These are phyloP conservation scores for Heliothis subflexa DNA, from an alignment of 1,140 invertebrate genomes.

Conservation along the genomic window DNA sequence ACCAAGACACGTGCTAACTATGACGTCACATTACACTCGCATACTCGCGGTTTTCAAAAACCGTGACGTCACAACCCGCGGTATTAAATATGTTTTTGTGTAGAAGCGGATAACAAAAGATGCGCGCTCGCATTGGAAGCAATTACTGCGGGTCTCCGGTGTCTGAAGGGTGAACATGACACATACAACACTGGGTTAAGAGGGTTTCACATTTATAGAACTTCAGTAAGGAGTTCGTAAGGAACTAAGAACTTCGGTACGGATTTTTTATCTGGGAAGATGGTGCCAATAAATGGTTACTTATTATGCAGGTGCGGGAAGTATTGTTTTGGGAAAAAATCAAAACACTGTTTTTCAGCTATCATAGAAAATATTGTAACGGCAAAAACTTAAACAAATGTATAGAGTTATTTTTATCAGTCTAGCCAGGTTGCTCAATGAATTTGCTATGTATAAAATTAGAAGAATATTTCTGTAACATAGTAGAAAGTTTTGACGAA, in stretches of 20 bases:
- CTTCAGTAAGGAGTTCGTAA: neutral
- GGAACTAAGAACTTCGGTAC: too few relatives aligned
- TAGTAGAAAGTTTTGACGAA: too few relatives aligned
- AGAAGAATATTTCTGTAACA: too few relatives aligned
- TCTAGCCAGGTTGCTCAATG: too few relatives aligned
- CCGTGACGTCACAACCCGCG: conserved; percentile 1
- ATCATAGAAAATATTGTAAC: too few relatives aligned
- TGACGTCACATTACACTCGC: neutral
- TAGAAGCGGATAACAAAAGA: conserved; percentile 59
- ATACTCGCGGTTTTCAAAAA: neutral
- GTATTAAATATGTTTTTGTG: conserved; percentile 45
- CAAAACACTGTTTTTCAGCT: too few relatives aligned
- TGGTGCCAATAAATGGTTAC: neutral
- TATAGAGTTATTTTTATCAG: too few relatives aligned
- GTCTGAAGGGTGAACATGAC: conserved; percentile 61
- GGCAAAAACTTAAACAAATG: too few relatives aligned
- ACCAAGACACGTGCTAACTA: too few relatives aligned
- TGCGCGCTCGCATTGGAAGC: conserved; percentile 62
- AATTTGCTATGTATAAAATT: too few relatives aligned
- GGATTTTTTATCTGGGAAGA: neutral
- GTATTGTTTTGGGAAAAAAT: too few relatives aligned
- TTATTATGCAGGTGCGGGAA: too few relatives aligned
- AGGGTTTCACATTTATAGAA: conserved; percentile 50
- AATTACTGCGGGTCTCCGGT: conserved; percentile 67
- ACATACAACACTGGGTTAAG: conserved; percentile 54